Conservation (phyloP, 2,113 vertebrate genomes). For the Chamaetylas fuelleborni region DNA sequence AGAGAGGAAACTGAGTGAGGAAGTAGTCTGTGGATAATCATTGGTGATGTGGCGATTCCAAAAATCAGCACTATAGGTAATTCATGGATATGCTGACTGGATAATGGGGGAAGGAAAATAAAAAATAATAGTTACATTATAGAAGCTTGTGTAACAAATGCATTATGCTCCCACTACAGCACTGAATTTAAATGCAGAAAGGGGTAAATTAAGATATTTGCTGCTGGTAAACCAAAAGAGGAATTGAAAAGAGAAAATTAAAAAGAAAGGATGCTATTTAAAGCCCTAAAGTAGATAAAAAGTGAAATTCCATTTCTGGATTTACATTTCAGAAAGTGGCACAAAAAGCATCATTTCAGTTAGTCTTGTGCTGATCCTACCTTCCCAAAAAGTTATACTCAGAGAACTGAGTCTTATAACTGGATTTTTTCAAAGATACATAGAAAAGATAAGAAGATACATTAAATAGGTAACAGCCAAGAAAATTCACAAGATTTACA, state of each 20-base stretch:
- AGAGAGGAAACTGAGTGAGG: constrained; percentile 92
- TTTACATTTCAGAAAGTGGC: neutral
- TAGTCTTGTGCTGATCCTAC: neutral
- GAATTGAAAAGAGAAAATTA: neutral
- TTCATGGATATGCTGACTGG: constrained; percentile 84
- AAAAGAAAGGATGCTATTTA: neutral
- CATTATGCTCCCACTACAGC: neutral
- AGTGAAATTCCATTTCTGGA: neutral
- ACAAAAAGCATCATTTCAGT: neutral
- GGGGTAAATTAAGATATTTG: neutral
- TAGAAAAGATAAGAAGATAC: neutral
- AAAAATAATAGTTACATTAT: neutral
- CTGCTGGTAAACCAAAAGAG: neutral
- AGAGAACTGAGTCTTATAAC: neutral
- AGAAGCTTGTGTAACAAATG: neutral
- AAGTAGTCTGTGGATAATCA: constrained; percentile 90
- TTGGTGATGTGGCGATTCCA: constrained; percentile 93
- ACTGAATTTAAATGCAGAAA: neutral
- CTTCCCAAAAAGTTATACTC: neutral
- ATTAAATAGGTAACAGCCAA: neutral
- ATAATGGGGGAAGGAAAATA: neutral
- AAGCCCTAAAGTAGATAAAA: neutral
- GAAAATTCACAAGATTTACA: neutral
- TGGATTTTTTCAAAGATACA: neutral
- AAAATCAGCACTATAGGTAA: constrained; percentile 92